Percentiles rank a stretch among this genome's conserved stretches.
These are phyloP conservation scores for Manduca sexta DNA, from an alignment of 1,140 invertebrate species.

Conservation along the genomic window DNA sequence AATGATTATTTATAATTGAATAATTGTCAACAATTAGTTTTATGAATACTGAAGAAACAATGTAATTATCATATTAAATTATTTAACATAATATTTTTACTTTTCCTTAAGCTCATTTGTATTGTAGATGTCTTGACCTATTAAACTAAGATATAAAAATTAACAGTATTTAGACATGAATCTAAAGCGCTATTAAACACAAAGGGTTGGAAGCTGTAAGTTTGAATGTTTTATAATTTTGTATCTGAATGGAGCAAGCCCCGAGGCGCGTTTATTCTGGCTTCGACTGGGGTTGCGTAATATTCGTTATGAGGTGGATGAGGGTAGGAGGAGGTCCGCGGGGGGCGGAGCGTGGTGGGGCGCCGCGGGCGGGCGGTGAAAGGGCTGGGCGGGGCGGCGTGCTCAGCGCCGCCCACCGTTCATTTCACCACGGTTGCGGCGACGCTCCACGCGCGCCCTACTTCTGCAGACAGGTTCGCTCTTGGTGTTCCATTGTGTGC, in stretches of 20 bases:
- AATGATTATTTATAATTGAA: too few relatives aligned
- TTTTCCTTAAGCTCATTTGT: too few relatives aligned
- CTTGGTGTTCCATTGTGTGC: slow-evolving; percentile 64
- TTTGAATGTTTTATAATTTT: slow-evolving; percentile 32
- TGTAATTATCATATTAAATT: too few relatives aligned
- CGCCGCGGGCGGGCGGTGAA: slow-evolving; percentile 46
- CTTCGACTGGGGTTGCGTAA: slow-evolving; percentile 47
- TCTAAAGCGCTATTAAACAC: background rate
- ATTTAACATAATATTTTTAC: too few relatives aligned
- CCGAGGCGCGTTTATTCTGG: slow-evolving; percentile 45
- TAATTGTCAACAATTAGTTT: too few relatives aligned
- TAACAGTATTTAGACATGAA: too few relatives aligned
- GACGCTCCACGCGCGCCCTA: slow-evolving; percentile 59
- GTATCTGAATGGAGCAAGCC: slow-evolving; percentile 40
- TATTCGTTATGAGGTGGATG: slow-evolving; percentile 38
- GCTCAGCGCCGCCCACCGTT: slow-evolving; percentile 55
- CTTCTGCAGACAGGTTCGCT: slow-evolving; percentile 58
- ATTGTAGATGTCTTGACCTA: too few relatives aligned
- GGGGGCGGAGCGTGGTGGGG: slow-evolving; percentile 39
- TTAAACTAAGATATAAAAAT: too few relatives aligned
- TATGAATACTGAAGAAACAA: too few relatives aligned
- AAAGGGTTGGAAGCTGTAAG: slow-evolving; percentile 12
- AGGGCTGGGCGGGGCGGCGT: slow-evolving; percentile 68
- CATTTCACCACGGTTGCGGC: slow-evolving; percentile 60
- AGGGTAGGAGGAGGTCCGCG: slow-evolving; percentile 39